phyloP scores from a whole-genome alignment of 2,113 vertebrate species.

The Tor tambroides region DNA sequence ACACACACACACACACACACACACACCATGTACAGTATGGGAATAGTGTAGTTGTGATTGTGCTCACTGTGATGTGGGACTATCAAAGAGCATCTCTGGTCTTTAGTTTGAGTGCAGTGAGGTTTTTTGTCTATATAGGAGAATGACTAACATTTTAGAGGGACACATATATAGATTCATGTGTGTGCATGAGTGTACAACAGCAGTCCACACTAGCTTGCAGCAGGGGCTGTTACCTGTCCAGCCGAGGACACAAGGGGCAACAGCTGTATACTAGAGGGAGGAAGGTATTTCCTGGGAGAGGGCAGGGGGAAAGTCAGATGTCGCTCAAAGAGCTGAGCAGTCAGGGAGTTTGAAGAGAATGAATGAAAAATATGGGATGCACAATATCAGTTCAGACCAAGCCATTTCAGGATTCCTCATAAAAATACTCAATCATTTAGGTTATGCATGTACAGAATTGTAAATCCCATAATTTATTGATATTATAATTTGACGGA shows the following conservation, averaged over 20 bases:
- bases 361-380: not conserved
- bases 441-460: not conserved
- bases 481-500: not conserved
- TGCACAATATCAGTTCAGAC: conserved; percentile 19
- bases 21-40: not conserved
- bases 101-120: not conserved
- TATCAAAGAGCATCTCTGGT: not conserved
- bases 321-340: conserved; percentile 85
- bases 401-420: not conserved
- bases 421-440: not conserved
- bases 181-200: conserved; percentile 54
- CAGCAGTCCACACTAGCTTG: conserved; percentile 60
- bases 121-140: not conserved
- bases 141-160: not conserved
- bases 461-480: not conserved
- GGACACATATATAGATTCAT: not conserved
- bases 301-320: conserved; percentile 65
- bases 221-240: conserved; percentile 79
- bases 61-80: not conserved
- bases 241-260: conserved; percentile 72
- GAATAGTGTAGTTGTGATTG: not conserved
- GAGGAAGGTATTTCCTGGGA: conserved; percentile 72
- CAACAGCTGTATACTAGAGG: conserved; percentile 74
- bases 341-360: conserved; percentile 45
- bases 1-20: not conserved